A percentile compares a stretch with the other conserved stretches of the same genome.
Conservation (phyloP, 2,797 vertebrate genomes). For the Fratercula arctica region DNA sequence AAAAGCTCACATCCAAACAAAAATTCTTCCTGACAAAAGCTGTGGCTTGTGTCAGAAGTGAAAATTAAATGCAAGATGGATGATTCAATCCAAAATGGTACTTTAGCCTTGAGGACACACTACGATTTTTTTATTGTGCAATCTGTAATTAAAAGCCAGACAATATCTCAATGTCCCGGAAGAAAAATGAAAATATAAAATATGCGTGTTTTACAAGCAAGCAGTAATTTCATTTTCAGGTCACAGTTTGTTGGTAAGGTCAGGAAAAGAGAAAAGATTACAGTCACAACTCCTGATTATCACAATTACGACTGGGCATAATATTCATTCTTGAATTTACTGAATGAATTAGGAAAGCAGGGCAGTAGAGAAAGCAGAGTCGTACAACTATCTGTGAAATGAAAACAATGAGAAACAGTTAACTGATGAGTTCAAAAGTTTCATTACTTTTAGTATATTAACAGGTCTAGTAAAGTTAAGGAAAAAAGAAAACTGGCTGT, state of each 20-base stretch:
- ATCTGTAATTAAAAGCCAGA: constrained; percentile 52
- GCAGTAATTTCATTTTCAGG: not conserved
- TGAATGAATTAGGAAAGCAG: not conserved
- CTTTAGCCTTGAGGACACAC: not conserved
- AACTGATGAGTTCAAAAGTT: not conserved
- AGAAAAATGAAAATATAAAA: not conserved
- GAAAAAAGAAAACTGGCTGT: not conserved
- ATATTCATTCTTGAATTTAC: not conserved
- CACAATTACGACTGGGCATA: not conserved
- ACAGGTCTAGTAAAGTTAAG: not conserved
- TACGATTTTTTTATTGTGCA: not conserved
- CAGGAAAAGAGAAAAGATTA: not conserved
- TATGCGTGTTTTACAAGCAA: not conserved
- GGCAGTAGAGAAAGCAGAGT: not conserved
- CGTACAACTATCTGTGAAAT: not conserved
- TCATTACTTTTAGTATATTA: not conserved
- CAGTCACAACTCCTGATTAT: not conserved
- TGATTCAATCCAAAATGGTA: constrained; percentile 37
- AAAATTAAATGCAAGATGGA: constrained; percentile 60
- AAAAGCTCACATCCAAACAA: constrained; percentile 30
- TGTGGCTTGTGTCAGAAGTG: constrained; percentile 47
- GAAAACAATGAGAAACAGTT: not conserved
- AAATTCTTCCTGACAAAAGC: constrained; percentile 51
- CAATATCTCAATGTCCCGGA: not conserved
- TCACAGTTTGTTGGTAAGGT: not conserved